Conservation (phyloP, 2,797 vertebrate species). For the Labeo calbasu region DNA sequence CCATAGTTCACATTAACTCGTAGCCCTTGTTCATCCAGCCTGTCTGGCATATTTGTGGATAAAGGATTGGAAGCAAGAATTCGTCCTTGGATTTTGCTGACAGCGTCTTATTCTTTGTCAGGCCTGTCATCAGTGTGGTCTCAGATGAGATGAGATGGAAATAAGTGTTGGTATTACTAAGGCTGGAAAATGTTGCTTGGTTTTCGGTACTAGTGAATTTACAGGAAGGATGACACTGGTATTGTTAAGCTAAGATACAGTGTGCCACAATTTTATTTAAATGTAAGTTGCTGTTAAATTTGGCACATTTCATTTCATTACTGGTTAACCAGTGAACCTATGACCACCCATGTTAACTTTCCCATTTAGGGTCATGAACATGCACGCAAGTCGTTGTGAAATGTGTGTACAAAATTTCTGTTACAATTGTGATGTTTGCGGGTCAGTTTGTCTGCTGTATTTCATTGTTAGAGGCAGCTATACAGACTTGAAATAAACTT, state of each 20-base stretch:
- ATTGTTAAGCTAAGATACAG: background rate
- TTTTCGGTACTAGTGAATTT: background rate
- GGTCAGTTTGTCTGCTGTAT: background rate
- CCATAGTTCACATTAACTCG: background rate
- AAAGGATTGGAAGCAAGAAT: background rate
- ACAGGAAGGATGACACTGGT: background rate
- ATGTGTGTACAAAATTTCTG: background rate
- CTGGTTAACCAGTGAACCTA: background rate
- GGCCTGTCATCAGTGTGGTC: background rate
- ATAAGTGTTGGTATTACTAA: background rate
- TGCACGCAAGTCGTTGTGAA: background rate
- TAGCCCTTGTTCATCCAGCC: background rate
- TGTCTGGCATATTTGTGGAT: background rate
- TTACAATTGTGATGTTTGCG: background rate
- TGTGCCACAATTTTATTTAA: background rate
- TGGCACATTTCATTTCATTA: background rate
- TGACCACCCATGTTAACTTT: background rate
- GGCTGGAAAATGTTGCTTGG: conserved; percentile 21
- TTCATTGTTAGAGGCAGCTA: background rate
- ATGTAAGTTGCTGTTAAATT: background rate
- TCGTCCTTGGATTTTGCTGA: background rate
- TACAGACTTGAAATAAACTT: background rate
- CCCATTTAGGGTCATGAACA: background rate
- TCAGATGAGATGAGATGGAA: background rate
- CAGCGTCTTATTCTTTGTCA: background rate